Percentiles rank a stretch among this genome's conserved stretches.
These are phyloP conservation scores for Eulithis prunata DNA, from an alignment of 2,888 invertebrate species.

Conservation along the genomic window DNA sequence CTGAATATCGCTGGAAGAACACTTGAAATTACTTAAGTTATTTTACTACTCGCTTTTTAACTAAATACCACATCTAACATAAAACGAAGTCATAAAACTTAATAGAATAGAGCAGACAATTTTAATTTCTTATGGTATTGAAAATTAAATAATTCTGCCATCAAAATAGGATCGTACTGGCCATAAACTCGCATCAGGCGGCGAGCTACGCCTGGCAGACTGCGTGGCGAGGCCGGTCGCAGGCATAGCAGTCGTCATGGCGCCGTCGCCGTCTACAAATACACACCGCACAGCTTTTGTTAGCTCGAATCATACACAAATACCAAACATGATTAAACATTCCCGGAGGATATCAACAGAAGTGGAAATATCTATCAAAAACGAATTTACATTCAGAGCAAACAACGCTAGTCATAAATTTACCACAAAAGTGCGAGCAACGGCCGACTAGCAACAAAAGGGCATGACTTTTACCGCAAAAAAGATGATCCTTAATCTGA, in stretches of 20 bases:
- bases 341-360: slow-evolving; percentile 46
- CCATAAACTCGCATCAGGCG: slow-evolving; percentile 58
- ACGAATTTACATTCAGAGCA: slow-evolving; percentile 79
- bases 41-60: neutral
- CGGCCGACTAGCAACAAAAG: slow-evolving; percentile 81
- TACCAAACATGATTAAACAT: slow-evolving; percentile 39
- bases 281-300: slow-evolving; percentile 41
- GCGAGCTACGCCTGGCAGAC: slow-evolving; percentile 65
- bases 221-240: slow-evolving; percentile 45
- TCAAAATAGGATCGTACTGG: slow-evolving; percentile 47
- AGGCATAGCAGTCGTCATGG: slow-evolving; percentile 60
- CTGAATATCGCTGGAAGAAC: neutral
- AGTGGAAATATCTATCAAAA: slow-evolving; percentile 53
- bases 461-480: slow-evolving; percentile 82
- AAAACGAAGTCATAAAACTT: slow-evolving; percentile 4
- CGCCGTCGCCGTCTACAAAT: slow-evolving; percentile 62
- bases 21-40: neutral
- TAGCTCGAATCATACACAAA: slow-evolving; percentile 35
- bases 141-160: slow-evolving; percentile 27
- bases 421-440: slow-evolving; percentile 80
- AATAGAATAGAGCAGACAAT: slow-evolving; percentile 15
- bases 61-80: neutral
- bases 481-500: slow-evolving; percentile 85
- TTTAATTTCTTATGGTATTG: slow-evolving; percentile 14
- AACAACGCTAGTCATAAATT: slow-evolving; percentile 79